These are phyloP conservation scores for Temnothorax curvispinosus DNA, from an alignment of 1,140 invertebrate species.

Conservation along the genomic window DNA sequence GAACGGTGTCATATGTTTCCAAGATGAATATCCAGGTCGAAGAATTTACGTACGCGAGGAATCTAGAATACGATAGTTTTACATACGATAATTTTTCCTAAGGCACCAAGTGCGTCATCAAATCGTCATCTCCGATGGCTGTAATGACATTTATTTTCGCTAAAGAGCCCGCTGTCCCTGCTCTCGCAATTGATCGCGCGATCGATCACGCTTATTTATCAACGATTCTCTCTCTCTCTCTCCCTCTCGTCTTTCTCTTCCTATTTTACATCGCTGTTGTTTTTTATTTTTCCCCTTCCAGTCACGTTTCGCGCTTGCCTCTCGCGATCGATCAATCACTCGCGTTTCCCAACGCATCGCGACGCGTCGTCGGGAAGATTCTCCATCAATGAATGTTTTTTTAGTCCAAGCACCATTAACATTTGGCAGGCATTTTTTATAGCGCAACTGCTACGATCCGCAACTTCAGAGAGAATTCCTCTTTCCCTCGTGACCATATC, in stretches of 20 bases:
- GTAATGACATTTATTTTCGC: conserved; percentile 17
- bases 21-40: not conserved
- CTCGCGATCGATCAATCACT: conserved; percentile 58
- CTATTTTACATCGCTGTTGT: conserved; percentile 35
- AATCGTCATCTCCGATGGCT: not conserved
- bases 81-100: not conserved
- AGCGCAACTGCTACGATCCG: too few species aligned
- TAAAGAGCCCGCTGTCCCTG: not conserved
- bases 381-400: too few species aligned
- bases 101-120: not conserved
- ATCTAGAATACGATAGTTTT: not conserved
- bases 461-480: too few species aligned
- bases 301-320: conserved; percentile 13
- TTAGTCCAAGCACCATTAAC: too few species aligned
- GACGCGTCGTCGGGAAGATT: conserved; percentile 58
- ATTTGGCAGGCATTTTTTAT: too few species aligned
- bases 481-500: too few species aligned
- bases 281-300: conserved; percentile 10
- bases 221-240: not conserved
- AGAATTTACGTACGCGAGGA: not conserved
- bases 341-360: conserved; percentile 50
- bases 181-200: conserved; percentile 1
- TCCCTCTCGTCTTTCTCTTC: not conserved
- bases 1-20: not conserved
- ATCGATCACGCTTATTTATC: conserved; percentile 45